Evolutionary conservation across 2,888 invertebrate genomes (phyloP).

Genomic region (Brachycybe producta): DNA sequence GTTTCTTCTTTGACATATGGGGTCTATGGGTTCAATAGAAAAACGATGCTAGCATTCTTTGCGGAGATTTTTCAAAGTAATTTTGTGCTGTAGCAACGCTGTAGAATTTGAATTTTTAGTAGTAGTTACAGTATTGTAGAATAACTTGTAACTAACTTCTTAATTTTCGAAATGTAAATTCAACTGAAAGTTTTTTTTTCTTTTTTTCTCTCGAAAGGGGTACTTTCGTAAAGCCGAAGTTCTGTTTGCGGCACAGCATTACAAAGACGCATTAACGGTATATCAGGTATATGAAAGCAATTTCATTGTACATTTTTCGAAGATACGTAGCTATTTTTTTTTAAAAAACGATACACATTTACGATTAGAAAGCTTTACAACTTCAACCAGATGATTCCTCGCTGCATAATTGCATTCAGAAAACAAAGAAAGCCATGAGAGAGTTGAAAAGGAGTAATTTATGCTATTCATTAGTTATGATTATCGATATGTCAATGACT

Average conservation of each 20-base stretch:
- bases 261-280: constrained; percentile 50
- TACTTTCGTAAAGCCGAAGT: constrained; percentile 23
- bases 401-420: background rate
- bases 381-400: constrained; percentile 35
- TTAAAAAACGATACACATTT: background rate
- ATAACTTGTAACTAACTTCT: no score
- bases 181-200: constrained; percentile 53
- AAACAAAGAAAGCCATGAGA: constrained; percentile 38
- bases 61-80: no score
- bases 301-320: background rate
- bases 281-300: constrained; percentile 37
- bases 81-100: no score
- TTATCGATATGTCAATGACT: no score
- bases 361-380: constrained; percentile 43
- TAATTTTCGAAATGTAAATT: no score
- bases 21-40: no score
- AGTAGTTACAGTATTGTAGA: no score
- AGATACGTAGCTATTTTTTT: background rate
- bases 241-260: constrained; percentile 21
- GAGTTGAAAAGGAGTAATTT: no score
- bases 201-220: constrained; percentile 37
- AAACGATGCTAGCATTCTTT: no score
- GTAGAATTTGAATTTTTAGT: no score
- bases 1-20: no score
- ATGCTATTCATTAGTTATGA: no score